A percentile compares a stretch with the other conserved stretches of the same genome.
Evolutionary conservation across 2,113 vertebrate genomes (phyloP).

Genomic region (Rhinoderma darwinii): DNA sequence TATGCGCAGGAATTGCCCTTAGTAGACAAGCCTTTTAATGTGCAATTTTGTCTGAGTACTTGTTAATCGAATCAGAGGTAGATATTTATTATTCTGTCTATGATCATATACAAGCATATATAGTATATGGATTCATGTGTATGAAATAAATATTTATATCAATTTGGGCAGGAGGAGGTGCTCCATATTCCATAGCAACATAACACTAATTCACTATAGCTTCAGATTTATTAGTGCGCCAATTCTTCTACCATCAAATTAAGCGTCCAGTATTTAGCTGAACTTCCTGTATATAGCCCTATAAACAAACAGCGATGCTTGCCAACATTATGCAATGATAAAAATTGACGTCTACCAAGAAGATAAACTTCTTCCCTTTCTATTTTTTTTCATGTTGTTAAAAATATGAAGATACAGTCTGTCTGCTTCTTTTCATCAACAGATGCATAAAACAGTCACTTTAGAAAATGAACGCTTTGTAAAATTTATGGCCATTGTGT

Average conservation of each 20-base stretch:
- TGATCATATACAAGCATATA: too few species aligned
- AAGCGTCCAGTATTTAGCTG: slow-evolving; percentile 15
- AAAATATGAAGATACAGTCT: slow-evolving; percentile 65
- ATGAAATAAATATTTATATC: not conserved
- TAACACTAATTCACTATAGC: not conserved
- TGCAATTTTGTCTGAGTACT: too few species aligned
- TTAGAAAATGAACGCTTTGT: slow-evolving; percentile 74
- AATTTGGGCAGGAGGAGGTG: not conserved
- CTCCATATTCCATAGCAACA: not conserved
- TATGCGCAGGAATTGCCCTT: too few species aligned
- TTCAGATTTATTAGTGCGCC: not conserved
- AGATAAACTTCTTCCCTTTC: slow-evolving; percentile 48
- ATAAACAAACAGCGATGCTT: slow-evolving; percentile 31
- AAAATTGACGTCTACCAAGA: slow-evolving; percentile 18
- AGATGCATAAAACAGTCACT: slow-evolving; percentile 73
- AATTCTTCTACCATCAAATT: slow-evolving; percentile 30
- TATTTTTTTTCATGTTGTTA: slow-evolving; percentile 45
- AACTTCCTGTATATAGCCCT: slow-evolving; percentile 19
- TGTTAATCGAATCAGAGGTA: too few species aligned
- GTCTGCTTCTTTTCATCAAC: slow-evolving; percentile 71
- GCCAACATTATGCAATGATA: slow-evolving; percentile 32
- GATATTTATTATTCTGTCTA: too few species aligned
- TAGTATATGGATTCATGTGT: not conserved
- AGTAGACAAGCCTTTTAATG: too few species aligned
- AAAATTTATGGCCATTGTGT: slow-evolving; percentile 72